Base-by-base conservation (phyloP, 2,888 invertebrate species). In the Melieria omissa region DNA sequence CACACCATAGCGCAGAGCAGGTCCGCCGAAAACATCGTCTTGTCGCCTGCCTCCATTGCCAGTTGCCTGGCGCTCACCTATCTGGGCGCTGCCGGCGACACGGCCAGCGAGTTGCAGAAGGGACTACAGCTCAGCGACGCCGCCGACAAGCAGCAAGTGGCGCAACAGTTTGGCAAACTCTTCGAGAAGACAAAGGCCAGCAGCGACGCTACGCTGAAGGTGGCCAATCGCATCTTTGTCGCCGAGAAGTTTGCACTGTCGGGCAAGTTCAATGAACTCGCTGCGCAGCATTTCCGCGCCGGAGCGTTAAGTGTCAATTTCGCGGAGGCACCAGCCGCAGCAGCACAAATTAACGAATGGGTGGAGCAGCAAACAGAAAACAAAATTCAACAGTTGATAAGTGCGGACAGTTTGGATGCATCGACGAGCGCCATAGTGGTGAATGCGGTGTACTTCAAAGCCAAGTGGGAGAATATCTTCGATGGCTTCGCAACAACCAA, bases 381-480 rank as follows among this genome's bases (percentile, higher is more conserved):
- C 9, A 95, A 93, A 84, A 97, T 98, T 71, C 91, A 91, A 78
- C 89, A 96, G 78, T 88, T 97, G 10, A 87, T 97, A 64, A 82
- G 88, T 0, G 16, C 89, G 1, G 90, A 88, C 6, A 90, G 90
- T 4, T 86, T 94, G 45, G 83, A 91, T 58, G 86, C 89, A 85
- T 78, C 85, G 4, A 93, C 93, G 4, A 87, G 90, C 57, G 84
- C 94, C 72, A 91, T 95, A 9, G 89, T 95, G 10, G 90, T 94
- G 1, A 95, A 95, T 82, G 95, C 95, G 4, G 90, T 95, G 45
- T 94, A 95, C 84, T 95, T 96, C 88, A 95, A 95, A 88, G 93
- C 93, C 14, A 88, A 89, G 47, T 96, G 95, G 95, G 85, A 88
- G 61, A 83, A 89, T 57, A 88, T 90, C 78, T 97, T 96, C 81